Conservation (phyloP, 92 coral and sea anemone species). For the Parazoanthus swiftii region DNA sequence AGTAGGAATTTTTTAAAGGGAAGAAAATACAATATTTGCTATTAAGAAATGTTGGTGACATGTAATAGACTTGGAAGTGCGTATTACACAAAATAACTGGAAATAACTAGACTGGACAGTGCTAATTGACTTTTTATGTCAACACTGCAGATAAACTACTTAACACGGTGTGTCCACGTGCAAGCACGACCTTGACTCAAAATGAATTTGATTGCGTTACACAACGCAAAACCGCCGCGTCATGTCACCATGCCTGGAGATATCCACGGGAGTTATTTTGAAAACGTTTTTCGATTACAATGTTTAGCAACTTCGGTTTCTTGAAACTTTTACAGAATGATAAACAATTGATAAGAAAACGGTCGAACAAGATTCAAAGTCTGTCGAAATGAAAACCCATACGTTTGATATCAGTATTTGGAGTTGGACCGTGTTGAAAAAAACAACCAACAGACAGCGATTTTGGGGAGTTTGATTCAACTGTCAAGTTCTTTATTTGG, state of each 20-base stretch:
- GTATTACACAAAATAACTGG: not conserved
- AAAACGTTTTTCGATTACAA: not conserved
- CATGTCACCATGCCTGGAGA: not conserved
- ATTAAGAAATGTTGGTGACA: not conserved
- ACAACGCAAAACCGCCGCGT: not conserved
- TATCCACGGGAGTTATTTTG: not conserved
- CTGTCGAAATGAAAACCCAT: not conserved
- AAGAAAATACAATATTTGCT: not conserved
- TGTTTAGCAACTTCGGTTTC: not conserved
- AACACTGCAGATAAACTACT: not conserved
- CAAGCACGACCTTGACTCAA: conserved; percentile 1
- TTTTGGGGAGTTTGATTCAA: too few relatives aligned
- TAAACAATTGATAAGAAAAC: not conserved
- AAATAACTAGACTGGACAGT: not conserved
- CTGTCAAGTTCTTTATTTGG: not conserved
- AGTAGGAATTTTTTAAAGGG: not conserved
- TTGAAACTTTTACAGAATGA: not conserved
- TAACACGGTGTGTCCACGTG: not conserved
- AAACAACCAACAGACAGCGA: too few relatives aligned
- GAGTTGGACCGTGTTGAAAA: not conserved
- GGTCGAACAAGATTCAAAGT: not conserved
- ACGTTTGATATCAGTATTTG: not conserved
- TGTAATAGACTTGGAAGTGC: not conserved
- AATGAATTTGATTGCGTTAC: not conserved
- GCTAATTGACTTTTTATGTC: not conserved